Evolutionary conservation across 2,888 invertebrate genomes (phyloP), one percentile per base, ranked within the genome.

Genomic region (Carabus problematicus): DNA sequence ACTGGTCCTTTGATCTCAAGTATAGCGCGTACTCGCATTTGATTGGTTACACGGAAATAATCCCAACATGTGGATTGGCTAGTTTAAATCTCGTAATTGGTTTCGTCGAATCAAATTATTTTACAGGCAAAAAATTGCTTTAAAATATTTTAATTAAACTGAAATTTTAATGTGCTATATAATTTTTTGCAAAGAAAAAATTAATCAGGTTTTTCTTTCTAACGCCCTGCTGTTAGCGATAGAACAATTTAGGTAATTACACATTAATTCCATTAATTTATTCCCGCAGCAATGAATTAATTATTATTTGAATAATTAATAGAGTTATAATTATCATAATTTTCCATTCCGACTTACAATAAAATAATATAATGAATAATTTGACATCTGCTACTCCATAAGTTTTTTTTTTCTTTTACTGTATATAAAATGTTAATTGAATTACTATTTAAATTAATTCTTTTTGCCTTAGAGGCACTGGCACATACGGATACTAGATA

Each of bases 361-460:
- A 29, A 19, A 61, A 68, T 59, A 68, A 68, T 61, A 68, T 67
- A 67, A 59, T 67, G 68, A 68, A 68, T 68, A 61, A 61, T 61
- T 52, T 68, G 68, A 61, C 61, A 68, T 60, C 68, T 68, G 60
- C 61, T 68, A 41, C 45, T 68, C 42, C 41, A 29, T 2, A 42
- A 45, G 41, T 43, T 68, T 61, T 61, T 43, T 43, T 40, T 43
- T 41, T 54, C 45, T 59, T 3, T 18, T 43, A 14, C 52, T 55
- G 9, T 8, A 3, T 29, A 29, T 29, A 29, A 19, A 55, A 60
- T 18, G 52, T 29, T 68, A 68, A 68, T 68, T 68, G 43, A 68
- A 68, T 68, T 68, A 68, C 43, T 68, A 68, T 68, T 68, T 54
- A 68, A 68, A 68, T 68, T 12, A 18, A 19, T 14, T n/a, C 19